Percentiles rank a stretch among this genome's conserved stretches.
Conservation (phyloP, 2,888 invertebrate species). For the Cheiracanthium punctorium region DNA sequence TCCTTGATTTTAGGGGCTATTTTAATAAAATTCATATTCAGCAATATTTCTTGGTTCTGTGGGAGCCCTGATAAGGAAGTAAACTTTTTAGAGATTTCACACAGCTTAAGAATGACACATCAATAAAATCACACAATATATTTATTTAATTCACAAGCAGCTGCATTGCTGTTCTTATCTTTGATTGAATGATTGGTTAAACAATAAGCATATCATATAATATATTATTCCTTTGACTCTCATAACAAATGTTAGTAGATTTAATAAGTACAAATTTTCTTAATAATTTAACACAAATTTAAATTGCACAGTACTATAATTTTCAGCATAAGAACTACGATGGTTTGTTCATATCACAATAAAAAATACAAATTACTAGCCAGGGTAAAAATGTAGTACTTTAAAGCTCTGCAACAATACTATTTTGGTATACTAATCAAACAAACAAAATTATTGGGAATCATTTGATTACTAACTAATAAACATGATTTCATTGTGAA, state of each 20-base stretch:
- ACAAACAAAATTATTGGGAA: too few species aligned
- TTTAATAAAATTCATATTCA: too few species aligned
- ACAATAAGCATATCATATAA: neutral
- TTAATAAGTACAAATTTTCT: neutral
- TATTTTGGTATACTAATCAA: too few species aligned
- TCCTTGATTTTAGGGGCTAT: too few species aligned
- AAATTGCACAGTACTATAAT: neutral
- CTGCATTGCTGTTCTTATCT: neutral
- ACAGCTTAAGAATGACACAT: neutral
- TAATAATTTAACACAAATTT: neutral
- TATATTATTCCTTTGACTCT: neutral
- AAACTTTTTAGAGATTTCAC: neutral
- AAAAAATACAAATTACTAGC: too few species aligned
- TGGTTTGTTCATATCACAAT: neutral
- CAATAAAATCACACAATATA: constrained; percentile 4
- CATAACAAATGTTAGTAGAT: neutral
- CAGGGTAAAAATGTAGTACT: too few species aligned
- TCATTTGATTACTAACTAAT: too few species aligned
- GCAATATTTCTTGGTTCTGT: too few species aligned
- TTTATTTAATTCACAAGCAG: neutral
- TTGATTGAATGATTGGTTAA: neutral
- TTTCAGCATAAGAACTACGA: neutral
- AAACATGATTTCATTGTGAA: too few species aligned
- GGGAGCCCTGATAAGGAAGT: too few species aligned
- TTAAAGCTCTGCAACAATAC: too few species aligned